Evolutionary conservation across 1,140 invertebrate genomes (phyloP), one percentile per base, ranked within the genome.

Genomic region (Calephelis nemesis): DNA sequence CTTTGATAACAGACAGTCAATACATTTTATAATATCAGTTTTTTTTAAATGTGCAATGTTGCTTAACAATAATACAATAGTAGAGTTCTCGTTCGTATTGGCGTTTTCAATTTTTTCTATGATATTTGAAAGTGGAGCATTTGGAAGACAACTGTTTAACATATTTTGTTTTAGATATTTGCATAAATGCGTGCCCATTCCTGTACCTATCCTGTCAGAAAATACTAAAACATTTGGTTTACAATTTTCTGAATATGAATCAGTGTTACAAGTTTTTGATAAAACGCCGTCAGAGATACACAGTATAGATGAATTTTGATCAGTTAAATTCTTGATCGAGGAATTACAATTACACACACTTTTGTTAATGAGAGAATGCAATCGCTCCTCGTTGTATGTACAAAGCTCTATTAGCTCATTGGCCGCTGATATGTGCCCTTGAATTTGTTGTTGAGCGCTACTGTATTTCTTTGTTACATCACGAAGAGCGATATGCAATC

Each of bases 301-400:
- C 5, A 49, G 48, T 49, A 10, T 49, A 12, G 13, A 49, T n/a
- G 13, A 12, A 50, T 50, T 50, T 50, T 50, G n/a, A 7, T 50
- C 12, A 8, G 7, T 50, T n/a, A 3, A n/a, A 13, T 50, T 13
- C 12, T 50, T 13, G n/a, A 13, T 13, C 12, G 48, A 50, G 12
- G 13, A 13, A 50, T 13, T 13, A 13, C 48, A 50, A 13, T 50
- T 50, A n/a, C 48, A 50, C 12, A n/a, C 7, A 13, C 13, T 50
- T 13, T 7, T 50, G 13, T 50, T 50, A 13, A 50, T 13, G 13
- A 50, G 48, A 50, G 48, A 50, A 9, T 50, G 48, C 12, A 50
- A 50, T n/a, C 48, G 48, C 48, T 50, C 48, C n/a, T 50, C 48
- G 13, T 50, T 50, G 13, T 50, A 50, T 50, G 48, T 13, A 50